Conservation (phyloP, 1,140 invertebrate genomes). For the Drosophila tropicalis region DNA sequence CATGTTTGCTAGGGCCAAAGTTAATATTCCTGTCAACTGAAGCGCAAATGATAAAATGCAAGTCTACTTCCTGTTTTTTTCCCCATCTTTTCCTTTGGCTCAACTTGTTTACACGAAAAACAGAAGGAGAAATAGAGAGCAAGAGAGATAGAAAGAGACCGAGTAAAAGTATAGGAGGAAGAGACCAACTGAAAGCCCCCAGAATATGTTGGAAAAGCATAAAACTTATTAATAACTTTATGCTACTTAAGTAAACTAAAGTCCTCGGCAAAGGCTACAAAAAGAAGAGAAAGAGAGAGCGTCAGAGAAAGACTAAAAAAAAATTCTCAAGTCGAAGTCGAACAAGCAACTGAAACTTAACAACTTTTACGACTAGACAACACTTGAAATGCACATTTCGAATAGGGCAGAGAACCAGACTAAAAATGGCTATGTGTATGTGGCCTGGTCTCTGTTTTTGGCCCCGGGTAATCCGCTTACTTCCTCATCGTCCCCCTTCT, state of each 20-base stretch:
- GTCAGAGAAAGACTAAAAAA: background rate
- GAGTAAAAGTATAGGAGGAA: background rate
- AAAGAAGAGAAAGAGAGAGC: constrained; percentile 14
- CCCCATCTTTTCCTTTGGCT: background rate
- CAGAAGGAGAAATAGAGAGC: constrained; percentile 2
- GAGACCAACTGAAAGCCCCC: background rate
- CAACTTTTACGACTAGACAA: constrained; percentile 52
- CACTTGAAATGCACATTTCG: constrained; percentile 51
- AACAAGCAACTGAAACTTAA: constrained; percentile 31
- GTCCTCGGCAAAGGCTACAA: constrained; percentile 40
- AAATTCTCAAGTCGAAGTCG: background rate
- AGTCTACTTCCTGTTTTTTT: constrained; percentile 27
- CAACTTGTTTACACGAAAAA: constrained; percentile 55
- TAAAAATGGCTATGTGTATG: background rate
- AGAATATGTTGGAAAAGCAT: constrained; percentile 48
- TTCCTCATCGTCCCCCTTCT: background rate
- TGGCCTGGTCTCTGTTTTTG: constrained; percentile 39
- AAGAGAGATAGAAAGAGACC: background rate
- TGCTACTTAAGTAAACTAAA: constrained; percentile 69
- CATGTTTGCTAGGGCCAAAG: constrained; percentile 59
- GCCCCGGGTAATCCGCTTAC: constrained; percentile 66
- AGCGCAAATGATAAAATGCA: constrained; percentile 74
- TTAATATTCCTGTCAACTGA: constrained; percentile 75
- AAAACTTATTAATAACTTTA: constrained; percentile 79
- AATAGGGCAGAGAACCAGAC: constrained; percentile 42